Base-by-base conservation (phyloP, 2,113 vertebrate species). In the Todiramphus chloris region DNA sequence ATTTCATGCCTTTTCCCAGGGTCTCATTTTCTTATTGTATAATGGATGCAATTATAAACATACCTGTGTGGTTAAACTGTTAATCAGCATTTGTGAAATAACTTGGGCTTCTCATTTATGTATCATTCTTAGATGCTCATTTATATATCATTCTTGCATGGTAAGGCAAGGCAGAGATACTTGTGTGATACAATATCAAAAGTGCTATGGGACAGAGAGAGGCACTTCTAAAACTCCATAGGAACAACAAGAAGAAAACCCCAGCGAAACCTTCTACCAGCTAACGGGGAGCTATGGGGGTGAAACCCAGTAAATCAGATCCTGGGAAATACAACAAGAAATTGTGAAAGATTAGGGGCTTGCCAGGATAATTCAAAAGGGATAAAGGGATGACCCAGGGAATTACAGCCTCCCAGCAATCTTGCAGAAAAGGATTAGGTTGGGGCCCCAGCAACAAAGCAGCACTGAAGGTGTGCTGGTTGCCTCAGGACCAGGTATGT, bases 281-380 rank as follows among this genome's bases (percentile, higher is more conserved):
- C 28, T 76, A 44, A 41, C 1, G 4, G 41, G 53, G 55, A 80
- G 63, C 75, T 50, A 50, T 83, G 31, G 31, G 62, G 13, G 6
- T 43, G 37, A 80, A 90, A 31, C 15, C 43, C 16, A 31, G 28
- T 16, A 74, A 72, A 81, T 51, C n/a, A 87, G 44, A 69, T 44
- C 33, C 63, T 67, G 37, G 24, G 24, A 78, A 92, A 88, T 66
- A 64, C 74, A 77, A 75, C 63, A 78, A 83, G 7, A 53, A 87
- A 83, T 53, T 60, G 5, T 58, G 27, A 67, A 82, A 94, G 46
- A 92, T 96, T 74, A 89, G 86, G 84, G 23, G 48, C 56, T 82
- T 91, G 43, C 60, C 19, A 60, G 51, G 43, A 72, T 92, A 90
- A 81, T 68, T 95, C 73, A 87, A 35, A 93, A 89, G 91, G 92